Percentiles rank a stretch among this genome's conserved stretches.
Evolutionary conservation across 2,888 invertebrate species (phyloP).

Genomic region (Hipparchia sbordonii): DNA sequence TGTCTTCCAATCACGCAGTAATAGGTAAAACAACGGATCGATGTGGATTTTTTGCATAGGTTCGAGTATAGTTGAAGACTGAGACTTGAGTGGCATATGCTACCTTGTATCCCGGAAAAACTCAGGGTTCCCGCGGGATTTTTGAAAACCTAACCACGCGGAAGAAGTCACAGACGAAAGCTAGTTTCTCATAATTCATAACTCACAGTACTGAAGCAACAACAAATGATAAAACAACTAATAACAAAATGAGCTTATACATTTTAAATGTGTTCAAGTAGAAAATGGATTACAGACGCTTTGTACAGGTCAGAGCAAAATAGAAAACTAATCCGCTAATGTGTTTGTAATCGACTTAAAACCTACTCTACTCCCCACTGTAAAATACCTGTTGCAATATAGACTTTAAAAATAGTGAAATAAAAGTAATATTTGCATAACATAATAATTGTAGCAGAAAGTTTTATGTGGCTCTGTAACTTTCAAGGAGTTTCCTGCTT

Average conservation of each 20-base stretch:
- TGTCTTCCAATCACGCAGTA: no score
- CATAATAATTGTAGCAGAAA: no score
- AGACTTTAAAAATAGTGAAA: neutral
- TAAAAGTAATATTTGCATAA: conserved; percentile 1
- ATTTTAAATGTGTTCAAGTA: conserved; percentile 18
- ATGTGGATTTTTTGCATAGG: no score
- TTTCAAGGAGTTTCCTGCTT: conserved; percentile 1
- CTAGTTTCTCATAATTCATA: neutral
- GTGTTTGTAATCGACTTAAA: conserved; percentile 31
- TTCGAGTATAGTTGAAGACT: no score
- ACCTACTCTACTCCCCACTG: neutral
- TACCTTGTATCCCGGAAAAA: no score
- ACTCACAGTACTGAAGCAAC: neutral
- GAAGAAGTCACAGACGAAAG: no score
- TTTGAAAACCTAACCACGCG: no score
- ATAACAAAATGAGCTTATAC: neutral
- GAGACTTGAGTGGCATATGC: no score
- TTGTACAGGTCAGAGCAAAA: conserved; percentile 26
- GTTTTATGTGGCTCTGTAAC: neutral
- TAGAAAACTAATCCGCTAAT: conserved; percentile 35
- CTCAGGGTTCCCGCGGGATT: no score
- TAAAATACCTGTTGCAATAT: neutral
- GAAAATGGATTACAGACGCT: conserved; percentile 26
- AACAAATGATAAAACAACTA: neutral
- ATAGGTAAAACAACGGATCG: no score